Conservation (phyloP, 2,113 vertebrate species). For the Asarcornis scutulata region DNA sequence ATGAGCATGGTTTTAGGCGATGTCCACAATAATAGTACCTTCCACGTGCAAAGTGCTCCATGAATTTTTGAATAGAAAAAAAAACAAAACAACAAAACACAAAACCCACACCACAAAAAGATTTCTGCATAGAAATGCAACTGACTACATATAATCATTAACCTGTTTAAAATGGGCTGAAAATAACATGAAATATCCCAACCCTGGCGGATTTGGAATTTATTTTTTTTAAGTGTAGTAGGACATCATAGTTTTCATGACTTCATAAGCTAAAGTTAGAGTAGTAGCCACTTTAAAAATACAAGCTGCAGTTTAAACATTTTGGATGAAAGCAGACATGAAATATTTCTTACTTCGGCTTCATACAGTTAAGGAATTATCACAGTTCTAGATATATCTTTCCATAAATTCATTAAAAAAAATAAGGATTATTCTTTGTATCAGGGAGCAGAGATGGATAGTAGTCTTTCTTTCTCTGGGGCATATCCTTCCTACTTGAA, state of each 20-base stretch:
- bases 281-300: not conserved
- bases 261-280: not conserved
- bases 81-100: not conserved
- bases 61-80: not conserved
- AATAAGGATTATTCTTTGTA: not conserved
- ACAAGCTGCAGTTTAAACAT: not conserved
- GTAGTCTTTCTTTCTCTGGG: not conserved
- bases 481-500: not conserved
- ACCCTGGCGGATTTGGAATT: not conserved
- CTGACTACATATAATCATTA: not conserved
- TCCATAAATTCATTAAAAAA: not conserved
- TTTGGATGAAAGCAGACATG: not conserved
- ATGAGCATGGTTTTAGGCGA: not conserved
- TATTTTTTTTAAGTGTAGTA: not conserved
- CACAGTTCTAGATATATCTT: not conserved
- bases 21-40: not conserved
- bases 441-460: not conserved
- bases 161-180: not conserved
- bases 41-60: not conserved
- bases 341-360: not conserved
- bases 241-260: not conserved
- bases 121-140: not conserved
- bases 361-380: not conserved
- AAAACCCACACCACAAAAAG: not conserved
- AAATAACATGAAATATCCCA: not conserved